These are phyloP conservation scores for Pseudoips prasinana DNA, from an alignment of 2,888 invertebrate species.

Conservation along the genomic window DNA sequence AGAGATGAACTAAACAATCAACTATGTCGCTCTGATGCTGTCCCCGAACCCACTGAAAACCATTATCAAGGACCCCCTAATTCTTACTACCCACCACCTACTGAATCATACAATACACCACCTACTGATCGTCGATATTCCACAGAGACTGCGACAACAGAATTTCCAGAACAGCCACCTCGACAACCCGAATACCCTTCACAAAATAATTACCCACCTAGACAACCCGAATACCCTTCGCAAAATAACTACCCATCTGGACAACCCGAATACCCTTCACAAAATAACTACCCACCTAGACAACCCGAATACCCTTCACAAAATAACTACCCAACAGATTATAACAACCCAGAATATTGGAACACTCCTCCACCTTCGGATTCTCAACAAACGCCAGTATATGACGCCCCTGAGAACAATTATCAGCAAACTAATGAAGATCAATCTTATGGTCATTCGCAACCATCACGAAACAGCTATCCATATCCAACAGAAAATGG, in stretches of 20 bases:
- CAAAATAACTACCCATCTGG: not conserved
- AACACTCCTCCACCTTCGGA: too few species aligned
- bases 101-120: slow-evolving; percentile 12
- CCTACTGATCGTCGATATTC: slow-evolving; percentile 17
- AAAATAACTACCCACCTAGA: not conserved
- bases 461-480: too few species aligned
- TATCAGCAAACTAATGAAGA: too few species aligned
- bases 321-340: not conserved
- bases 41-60: slow-evolving; percentile 9
- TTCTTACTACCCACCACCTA: slow-evolving; percentile 12
- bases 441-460: too few species aligned
- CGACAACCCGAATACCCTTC: not conserved
- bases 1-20: slow-evolving; percentile 57
- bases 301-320: not conserved
- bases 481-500: too few species aligned
- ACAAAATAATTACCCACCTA: slow-evolving; percentile 1
- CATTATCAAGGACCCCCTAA: slow-evolving; percentile 14
- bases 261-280: not conserved
- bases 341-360: too few species aligned
- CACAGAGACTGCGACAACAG: slow-evolving; percentile 3
- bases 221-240: not conserved
- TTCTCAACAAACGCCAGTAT: not conserved
- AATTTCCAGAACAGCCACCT: slow-evolving; percentile 2
- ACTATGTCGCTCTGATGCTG: slow-evolving; percentile 46
- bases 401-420: not conserved